Base-by-base conservation (phyloP, 2,113 vertebrate species). In the Varanus komodoensis region DNA sequence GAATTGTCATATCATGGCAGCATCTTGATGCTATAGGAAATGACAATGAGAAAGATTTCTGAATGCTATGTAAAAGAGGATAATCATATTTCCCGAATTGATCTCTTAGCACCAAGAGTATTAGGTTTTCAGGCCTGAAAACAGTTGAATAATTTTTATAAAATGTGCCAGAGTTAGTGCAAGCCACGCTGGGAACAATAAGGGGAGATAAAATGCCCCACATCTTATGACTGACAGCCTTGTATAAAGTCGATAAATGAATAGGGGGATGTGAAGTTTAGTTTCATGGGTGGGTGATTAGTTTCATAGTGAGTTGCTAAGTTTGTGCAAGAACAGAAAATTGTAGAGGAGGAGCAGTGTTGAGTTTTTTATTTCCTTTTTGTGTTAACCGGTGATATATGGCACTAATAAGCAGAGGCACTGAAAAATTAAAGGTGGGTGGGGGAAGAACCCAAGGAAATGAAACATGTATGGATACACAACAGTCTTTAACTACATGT, bases 401-500 rank as follows among this genome's bases (percentile, higher is more conserved):
- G 93, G 96, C 93, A 96, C 95, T 92, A 96, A 95, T 92, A 91
- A 93, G 87, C 23, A 86, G 0, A 82, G 85, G 84, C 90, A 71
- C 87, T 96, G 93, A 96, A 96, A 96, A 96, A 96, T 91, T 95
- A 93, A 93, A 96, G 87, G 84, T 78, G n/a, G 1, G 12, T 32
- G 34, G 68, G 57, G 29, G 32, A 52, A 84, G 68, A 94, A 95
- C 90, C 86, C 79, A 93, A 94, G 91, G 80, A 87, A 95, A 94
- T 90, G 82, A 94, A 93, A 92, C 92, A 91, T 92, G 94, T 95
- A 96, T 94, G 93, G 91, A 94, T 93, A 50, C 90, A 90, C 88
- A 96, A 95, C 88, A 96, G 89, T 95, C 92, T 92, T 97, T 97
- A 97, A 97, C 94, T 97, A 97, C 95, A 97, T 64, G 84, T 96